Evolutionary conservation across 2,888 invertebrate genomes (phyloP).

Genomic region (Archips xylosteana): DNA sequence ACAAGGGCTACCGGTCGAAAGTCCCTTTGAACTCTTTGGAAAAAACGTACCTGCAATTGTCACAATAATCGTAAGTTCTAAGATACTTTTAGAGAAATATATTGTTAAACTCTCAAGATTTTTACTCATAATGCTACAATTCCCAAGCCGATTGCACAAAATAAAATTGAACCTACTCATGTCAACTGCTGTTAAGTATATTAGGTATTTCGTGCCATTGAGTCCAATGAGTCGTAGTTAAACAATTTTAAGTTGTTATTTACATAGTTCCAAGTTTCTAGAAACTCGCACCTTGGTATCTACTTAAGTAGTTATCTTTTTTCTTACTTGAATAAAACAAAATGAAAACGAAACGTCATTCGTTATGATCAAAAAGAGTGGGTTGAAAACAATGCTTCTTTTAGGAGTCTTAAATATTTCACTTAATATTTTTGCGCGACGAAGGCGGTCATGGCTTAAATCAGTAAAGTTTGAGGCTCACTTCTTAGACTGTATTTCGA

Average conservation of each 20-base stretch:
- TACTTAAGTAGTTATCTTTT: neutral
- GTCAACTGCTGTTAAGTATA: no score
- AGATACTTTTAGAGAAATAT: no score
- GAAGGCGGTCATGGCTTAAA: constrained; percentile 4
- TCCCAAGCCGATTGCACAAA: no score
- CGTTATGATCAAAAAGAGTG: constrained; percentile 8
- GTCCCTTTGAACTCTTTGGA: constrained; percentile 14
- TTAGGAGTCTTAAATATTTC: constrained; percentile 14
- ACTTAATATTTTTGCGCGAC: constrained; percentile 8
- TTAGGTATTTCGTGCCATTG: no score
- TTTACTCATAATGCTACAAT: no score
- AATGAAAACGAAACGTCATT: constrained; percentile 5
- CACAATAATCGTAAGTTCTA: neutral
- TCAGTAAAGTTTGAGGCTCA: neutral
- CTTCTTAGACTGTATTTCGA: neutral
- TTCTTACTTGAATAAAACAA: neutral
- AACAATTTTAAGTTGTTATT: no score
- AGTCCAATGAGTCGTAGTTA: no score
- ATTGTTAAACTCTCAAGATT: no score
- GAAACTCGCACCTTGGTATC: neutral
- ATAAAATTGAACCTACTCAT: no score
- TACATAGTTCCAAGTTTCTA: neutral
- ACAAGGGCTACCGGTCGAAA: constrained; percentile 21
- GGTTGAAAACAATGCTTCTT: constrained; percentile 6
- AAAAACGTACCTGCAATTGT: neutral